Percentiles rank a stretch among this genome's conserved stretches.
Conservation (phyloP, 2,113 vertebrate genomes). For the Plotosus lineatus region DNA sequence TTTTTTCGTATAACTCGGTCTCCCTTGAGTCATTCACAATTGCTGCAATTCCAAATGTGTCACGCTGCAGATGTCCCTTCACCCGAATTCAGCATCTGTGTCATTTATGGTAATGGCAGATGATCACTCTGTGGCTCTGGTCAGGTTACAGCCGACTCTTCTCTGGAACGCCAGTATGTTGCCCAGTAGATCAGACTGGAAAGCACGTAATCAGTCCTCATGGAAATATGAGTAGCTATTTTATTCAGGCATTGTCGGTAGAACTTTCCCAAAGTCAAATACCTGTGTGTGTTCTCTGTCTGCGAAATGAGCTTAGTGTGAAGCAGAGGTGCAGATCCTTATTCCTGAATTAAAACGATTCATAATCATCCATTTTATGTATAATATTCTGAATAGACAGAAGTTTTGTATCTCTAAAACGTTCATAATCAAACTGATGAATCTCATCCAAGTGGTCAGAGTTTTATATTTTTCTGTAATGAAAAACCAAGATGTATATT, state of each 20-base stretch:
- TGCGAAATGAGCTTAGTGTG: background rate
- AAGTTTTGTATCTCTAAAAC: background rate
- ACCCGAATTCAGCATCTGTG: constrained; percentile 28
- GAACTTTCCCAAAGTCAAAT: background rate
- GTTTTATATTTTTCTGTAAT: background rate
- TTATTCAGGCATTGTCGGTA: background rate
- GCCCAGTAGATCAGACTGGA: background rate
- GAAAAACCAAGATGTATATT: background rate
- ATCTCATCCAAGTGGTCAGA: background rate
- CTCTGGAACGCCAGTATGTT: background rate
- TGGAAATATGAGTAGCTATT: constrained; percentile 13
- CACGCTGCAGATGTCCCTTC: constrained; percentile 29
- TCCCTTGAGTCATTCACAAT: constrained; percentile 4
- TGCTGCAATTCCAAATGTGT: background rate
- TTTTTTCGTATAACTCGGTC: background rate
- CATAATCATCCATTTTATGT: background rate
- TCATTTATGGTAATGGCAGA: background rate
- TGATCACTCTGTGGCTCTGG: background rate
- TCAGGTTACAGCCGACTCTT: constrained; percentile 19
- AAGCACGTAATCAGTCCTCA: background rate
- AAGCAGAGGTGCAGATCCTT: background rate
- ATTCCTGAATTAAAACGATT: background rate
- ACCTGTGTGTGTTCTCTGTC: background rate
- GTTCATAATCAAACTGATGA: background rate
- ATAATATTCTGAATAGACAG: background rate